Evolutionary conservation across 2,113 vertebrate species (phyloP).

Genomic region (Eurypyga helias): DNA sequence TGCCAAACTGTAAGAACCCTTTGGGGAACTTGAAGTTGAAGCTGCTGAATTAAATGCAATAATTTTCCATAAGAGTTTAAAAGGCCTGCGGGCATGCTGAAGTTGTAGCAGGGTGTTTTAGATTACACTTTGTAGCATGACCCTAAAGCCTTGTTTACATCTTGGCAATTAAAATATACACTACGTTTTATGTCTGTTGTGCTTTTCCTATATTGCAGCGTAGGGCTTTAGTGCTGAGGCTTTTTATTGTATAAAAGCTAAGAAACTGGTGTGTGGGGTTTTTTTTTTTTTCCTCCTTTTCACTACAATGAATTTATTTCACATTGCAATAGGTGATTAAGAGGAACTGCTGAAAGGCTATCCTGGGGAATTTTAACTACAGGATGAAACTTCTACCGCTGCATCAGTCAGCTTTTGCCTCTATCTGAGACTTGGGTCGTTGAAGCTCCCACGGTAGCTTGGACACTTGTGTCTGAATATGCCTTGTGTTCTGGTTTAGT

Average conservation of each 20-base stretch:
- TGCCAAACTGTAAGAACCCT: constrained; percentile 64
- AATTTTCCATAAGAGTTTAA: constrained; percentile 71
- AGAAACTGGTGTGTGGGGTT: neutral
- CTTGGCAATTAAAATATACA: constrained; percentile 72
- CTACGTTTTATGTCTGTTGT: constrained; percentile 13
- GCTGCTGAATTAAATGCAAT: constrained; percentile 60
- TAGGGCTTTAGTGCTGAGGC: neutral
- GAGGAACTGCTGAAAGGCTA: neutral
- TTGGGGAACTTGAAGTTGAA: constrained; percentile 52
- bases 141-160: constrained; percentile 70
- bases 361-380: neutral
- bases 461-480: neutral
- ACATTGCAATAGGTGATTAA: neutral
- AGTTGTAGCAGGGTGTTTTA: constrained; percentile 64
- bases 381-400: neutral
- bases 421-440: neutral
- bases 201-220: neutral
- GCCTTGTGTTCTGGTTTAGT: neutral
- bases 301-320: neutral
- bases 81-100: constrained; percentile 66
- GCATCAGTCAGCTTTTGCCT: neutral
- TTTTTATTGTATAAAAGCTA: neutral
- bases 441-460: neutral
- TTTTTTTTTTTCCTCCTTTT: neutral
- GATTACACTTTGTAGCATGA: constrained; percentile 64